These are phyloP conservation scores for Leptopilina clavipes DNA, from an alignment of 1,140 invertebrate species.

Conservation along the genomic window DNA sequence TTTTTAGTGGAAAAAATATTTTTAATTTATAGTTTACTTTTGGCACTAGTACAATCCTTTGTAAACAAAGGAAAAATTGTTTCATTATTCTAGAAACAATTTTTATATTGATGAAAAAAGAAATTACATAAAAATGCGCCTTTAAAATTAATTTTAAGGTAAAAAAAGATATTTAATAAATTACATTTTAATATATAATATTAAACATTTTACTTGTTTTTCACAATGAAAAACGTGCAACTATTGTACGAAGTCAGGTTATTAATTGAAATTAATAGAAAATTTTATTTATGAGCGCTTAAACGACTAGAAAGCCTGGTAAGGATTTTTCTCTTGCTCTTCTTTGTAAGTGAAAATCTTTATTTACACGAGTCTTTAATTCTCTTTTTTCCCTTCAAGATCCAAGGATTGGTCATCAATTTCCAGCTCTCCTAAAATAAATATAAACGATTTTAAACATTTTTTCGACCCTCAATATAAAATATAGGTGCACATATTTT, in stretches of 20 bases:
- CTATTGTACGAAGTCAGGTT: slow-evolving; percentile 25
- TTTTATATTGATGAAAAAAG: neutral
- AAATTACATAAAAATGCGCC: no score
- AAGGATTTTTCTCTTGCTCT: slow-evolving; percentile 43
- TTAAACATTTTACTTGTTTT: neutral
- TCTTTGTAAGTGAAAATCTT: slow-evolving; percentile 12
- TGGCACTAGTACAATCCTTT: neutral
- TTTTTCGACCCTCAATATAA: no score
- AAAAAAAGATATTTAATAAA: no score
- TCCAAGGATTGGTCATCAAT: slow-evolving; percentile 49
- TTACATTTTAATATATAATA: no score
- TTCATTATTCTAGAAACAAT: neutral
- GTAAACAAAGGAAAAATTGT: neutral
- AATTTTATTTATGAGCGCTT: slow-evolving; percentile 36
- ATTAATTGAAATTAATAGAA: slow-evolving; percentile 27
- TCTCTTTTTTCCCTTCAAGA: slow-evolving; percentile 48
- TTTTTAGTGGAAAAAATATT: neutral
- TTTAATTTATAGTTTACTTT: neutral
- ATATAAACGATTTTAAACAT: neutral
- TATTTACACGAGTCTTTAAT: slow-evolving; percentile 41
- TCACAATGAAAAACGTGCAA: neutral
- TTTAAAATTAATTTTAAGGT: no score
- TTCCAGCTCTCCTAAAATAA: slow-evolving; percentile 52
- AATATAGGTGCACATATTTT: no score
- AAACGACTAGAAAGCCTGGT: slow-evolving; percentile 61